Evolutionary conservation across 1,140 invertebrate species (phyloP).

Genomic region (Papilio glaucus): DNA sequence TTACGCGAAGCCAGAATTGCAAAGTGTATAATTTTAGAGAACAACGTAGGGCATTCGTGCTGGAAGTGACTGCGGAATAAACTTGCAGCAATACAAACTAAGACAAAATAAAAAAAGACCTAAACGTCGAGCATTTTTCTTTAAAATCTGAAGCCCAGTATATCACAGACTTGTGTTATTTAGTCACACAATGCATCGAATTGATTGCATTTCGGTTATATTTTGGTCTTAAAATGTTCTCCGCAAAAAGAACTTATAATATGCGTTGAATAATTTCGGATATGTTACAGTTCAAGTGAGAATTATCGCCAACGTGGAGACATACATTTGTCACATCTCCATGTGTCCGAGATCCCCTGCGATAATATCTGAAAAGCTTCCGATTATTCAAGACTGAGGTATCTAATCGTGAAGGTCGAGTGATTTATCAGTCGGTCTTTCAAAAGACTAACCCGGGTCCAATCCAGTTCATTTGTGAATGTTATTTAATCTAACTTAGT

Average conservation of each 20-base stretch:
- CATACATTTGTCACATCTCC: background rate
- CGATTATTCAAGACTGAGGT: slow-evolving; percentile 9
- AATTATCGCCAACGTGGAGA: background rate
- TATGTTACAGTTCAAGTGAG: background rate
- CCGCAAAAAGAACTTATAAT: background rate
- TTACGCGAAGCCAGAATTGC: slow-evolving; percentile 64
- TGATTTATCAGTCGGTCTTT: slow-evolving; percentile 12
- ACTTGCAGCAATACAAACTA: background rate
- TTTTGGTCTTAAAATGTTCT: too few relatives aligned
- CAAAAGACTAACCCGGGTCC: background rate
- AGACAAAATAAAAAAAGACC: background rate
- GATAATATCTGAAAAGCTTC: background rate
- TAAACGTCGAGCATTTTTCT: background rate
- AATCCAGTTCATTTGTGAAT: too few relatives aligned
- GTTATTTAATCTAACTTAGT: too few relatives aligned
- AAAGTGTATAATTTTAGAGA: slow-evolving; percentile 50
- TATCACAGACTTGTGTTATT: too few relatives aligned
- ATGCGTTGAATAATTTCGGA: background rate
- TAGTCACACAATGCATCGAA: too few relatives aligned
- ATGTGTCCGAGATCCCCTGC: background rate
- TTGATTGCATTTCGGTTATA: too few relatives aligned
- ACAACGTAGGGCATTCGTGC: background rate
- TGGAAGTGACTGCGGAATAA: slow-evolving; percentile 42
- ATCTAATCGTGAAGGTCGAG: slow-evolving; percentile 11
- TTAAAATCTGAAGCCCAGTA: too few relatives aligned